These are phyloP conservation scores for Pyrgus malvae DNA, from an alignment of 2,888 invertebrate species.

Conservation along the genomic window DNA sequence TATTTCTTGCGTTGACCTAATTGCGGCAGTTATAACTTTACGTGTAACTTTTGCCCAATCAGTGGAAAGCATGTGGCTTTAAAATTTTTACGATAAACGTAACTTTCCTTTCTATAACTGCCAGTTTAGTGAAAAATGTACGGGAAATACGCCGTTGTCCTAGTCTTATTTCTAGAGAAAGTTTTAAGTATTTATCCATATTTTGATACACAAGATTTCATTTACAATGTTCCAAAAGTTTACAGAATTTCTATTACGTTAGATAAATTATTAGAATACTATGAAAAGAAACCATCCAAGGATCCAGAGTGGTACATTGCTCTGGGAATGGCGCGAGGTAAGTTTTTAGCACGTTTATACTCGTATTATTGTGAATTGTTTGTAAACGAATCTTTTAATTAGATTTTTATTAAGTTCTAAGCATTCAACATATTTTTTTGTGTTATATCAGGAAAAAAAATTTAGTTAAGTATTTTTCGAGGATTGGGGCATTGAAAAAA, in stretches of 20 bases:
- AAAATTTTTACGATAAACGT: slow-evolving; percentile 42
- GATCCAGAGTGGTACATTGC: slow-evolving; percentile 75
- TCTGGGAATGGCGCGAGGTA: slow-evolving; percentile 68
- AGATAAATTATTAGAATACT: slow-evolving; percentile 66
- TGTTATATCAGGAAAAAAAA: no score
- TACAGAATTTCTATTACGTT: slow-evolving; percentile 68
- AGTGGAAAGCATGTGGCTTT: slow-evolving; percentile 50
- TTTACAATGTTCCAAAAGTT: slow-evolving; percentile 76
- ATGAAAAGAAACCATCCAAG: slow-evolving; percentile 72
- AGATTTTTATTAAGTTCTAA: no score
- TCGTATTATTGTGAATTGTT: no score
- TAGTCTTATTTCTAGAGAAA: slow-evolving; percentile 39
- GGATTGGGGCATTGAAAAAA: no score
- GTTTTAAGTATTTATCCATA: slow-evolving; percentile 66
- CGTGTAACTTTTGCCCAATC: slow-evolving; percentile 52
- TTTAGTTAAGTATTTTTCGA: no score
- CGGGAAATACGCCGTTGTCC: slow-evolving; percentile 51
- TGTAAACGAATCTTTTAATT: no score
- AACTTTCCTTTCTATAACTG: slow-evolving; percentile 42
- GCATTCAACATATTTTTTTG: no score
- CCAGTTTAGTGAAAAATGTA: slow-evolving; percentile 61
- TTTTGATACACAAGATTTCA: slow-evolving; percentile 75
- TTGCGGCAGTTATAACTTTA: neutral
- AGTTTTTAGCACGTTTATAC: slow-evolving; percentile 7
- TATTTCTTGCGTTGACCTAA: neutral